A percentile compares a stretch with the other conserved stretches of the same genome.
Conservation (phyloP, 2,113 vertebrate species). For the Mustela lutreola region DNA sequence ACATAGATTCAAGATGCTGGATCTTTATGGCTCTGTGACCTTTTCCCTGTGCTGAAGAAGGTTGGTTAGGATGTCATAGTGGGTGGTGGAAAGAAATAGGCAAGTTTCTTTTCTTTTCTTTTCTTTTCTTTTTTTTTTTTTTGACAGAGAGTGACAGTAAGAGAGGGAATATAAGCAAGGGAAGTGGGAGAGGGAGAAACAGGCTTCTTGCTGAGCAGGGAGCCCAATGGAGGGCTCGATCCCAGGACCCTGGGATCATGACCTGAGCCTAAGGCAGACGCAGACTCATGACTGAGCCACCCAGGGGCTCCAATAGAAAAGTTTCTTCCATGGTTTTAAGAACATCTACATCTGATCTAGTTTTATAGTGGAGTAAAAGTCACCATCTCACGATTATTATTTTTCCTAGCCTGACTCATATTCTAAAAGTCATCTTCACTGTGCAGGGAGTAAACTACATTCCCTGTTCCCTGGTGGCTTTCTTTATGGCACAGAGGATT, state of each 20-base stretch:
- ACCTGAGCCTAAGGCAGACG: no score
- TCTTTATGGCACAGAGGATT: background rate
- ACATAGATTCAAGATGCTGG: background rate
- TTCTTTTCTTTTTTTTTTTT: no score
- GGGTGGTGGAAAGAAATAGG: background rate
- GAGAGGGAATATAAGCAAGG: no score
- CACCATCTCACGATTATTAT: background rate
- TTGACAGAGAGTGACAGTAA: no score
- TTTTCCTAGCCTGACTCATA: background rate
- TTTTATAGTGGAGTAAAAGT: background rate
- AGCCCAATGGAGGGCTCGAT: no score
- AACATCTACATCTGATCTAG: slow-evolving; percentile 39
- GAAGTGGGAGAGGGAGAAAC: no score
- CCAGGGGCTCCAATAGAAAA: background rate
- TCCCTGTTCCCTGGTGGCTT: background rate
- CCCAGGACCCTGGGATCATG: no score
- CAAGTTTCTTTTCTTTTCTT: background rate
- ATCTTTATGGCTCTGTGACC: background rate
- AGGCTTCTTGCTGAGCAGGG: no score
- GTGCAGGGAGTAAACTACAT: background rate
- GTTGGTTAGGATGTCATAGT: background rate
- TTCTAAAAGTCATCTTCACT: background rate
- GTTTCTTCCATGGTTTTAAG: background rate
- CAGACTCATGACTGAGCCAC: no score
- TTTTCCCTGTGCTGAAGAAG: background rate